phyloP scores from a whole-genome alignment of 1,140 invertebrate species.

The Bombus confusus region DNA sequence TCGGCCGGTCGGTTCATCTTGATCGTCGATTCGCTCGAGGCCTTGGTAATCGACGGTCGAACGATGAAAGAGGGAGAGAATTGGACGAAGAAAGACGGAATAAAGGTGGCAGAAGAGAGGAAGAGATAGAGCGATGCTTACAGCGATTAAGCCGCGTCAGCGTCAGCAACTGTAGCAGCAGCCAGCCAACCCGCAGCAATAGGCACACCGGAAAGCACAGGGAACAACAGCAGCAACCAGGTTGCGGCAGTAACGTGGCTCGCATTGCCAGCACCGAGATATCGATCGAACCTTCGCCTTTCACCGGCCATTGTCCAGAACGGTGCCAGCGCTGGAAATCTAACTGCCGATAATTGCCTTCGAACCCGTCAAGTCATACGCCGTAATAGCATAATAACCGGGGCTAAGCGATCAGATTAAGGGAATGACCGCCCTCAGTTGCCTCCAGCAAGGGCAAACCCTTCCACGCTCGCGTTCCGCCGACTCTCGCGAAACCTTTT shows the following conservation, averaged over 20 bases:
- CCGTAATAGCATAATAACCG: constrained; percentile 77
- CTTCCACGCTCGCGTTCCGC: constrained; percentile 31
- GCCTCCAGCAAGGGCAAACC: constrained; percentile 35
- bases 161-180: constrained; percentile 48
- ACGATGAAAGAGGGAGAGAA: constrained; percentile 31
- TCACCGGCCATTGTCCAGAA: constrained; percentile 78
- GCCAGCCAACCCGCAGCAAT: constrained; percentile 34
- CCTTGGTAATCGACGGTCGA: constrained; percentile 56
- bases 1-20: constrained; percentile 43
- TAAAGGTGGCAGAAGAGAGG: background rate
- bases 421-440: constrained; percentile 67
- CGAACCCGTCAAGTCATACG: constrained; percentile 76
- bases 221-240: constrained; percentile 44
- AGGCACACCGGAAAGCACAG: constrained; percentile 35
- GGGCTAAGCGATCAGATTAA: constrained; percentile 74
- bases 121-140: background rate
- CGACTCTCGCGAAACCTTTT: background rate
- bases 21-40: constrained; percentile 55
- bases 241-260: constrained; percentile 66
- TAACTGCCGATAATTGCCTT: constrained; percentile 78
- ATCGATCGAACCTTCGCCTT: constrained; percentile 77
- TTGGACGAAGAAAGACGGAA: background rate
- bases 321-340: constrained; percentile 71
- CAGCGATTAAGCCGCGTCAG: constrained; percentile 58
- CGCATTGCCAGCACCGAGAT: constrained; percentile 60